These are phyloP conservation scores for Tryphoninae sp. DNA, from an alignment of 2,888 invertebrate species.

Conservation along the genomic window DNA sequence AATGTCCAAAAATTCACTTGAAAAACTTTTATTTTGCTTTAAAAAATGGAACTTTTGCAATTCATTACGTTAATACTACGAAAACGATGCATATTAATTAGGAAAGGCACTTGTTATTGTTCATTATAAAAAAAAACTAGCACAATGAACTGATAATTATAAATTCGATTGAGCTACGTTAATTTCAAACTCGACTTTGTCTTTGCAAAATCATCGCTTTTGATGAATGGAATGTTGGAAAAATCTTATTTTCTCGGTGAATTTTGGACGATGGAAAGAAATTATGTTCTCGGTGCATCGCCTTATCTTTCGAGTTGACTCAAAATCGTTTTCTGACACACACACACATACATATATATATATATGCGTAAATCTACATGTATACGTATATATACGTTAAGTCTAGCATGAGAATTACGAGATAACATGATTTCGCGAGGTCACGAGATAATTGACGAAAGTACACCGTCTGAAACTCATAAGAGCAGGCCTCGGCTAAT, in stretches of 20 bases:
- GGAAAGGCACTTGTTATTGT: too few species aligned
- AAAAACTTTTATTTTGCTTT: too few species aligned
- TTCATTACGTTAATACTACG: too few species aligned
- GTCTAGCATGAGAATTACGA: background rate
- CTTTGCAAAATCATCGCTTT: background rate
- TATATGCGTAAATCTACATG: background rate
- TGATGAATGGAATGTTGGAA: background rate
- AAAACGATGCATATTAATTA: too few species aligned
- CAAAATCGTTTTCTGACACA: constrained; percentile 3
- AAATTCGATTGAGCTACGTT: too few species aligned
- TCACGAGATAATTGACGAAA: constrained; percentile 45
- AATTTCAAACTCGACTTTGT: too few species aligned
- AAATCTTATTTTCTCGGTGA: background rate
- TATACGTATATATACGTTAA: background rate
- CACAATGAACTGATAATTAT: too few species aligned
- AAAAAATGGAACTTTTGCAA: too few species aligned
- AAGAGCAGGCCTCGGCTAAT: constrained; percentile 28
- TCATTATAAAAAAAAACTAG: too few species aligned
- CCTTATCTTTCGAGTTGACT: background rate
- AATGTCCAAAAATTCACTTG: too few species aligned
- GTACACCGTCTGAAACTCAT: constrained; percentile 8
- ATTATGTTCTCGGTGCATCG: too few species aligned
- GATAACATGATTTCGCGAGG: constrained; percentile 51
- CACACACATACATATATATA: background rate
- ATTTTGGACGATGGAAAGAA: background rate